A percentile compares a stretch with the other conserved stretches of the same genome.
Conservation (phyloP, 2,113 vertebrate genomes). For the Alouatta palliata region DNA sequence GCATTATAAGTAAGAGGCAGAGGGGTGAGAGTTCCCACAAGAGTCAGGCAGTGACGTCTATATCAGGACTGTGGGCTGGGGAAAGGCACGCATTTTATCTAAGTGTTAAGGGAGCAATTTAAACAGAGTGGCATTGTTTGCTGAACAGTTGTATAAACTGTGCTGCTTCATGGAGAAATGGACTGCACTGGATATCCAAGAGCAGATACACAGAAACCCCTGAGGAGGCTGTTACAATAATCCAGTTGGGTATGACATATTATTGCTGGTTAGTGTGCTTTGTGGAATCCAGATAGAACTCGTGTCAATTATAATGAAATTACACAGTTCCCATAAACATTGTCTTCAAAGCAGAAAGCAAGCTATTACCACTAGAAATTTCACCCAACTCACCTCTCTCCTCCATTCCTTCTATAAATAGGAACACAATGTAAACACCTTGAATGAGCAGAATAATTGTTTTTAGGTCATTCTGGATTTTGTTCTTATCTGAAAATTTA, state of each 20-base stretch:
- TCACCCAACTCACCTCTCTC: not conserved
- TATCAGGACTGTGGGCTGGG: not conserved
- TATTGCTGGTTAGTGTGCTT: not conserved
- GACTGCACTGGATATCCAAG: not conserved
- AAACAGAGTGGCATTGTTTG: not conserved
- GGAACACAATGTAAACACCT: not conserved
- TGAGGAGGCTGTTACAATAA: not conserved
- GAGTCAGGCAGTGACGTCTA: not conserved
- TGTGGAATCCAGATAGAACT: not conserved
- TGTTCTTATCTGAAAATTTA: not conserved
- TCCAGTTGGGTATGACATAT: not conserved
- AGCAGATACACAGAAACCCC: not conserved
- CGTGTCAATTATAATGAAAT: not conserved
- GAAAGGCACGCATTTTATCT: not conserved
- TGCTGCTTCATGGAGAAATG: not conserved
- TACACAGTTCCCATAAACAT: not conserved
- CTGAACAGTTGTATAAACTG: not conserved
- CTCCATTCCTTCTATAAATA: not conserved
- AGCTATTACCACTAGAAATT: not conserved
- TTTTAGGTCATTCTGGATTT: not conserved
- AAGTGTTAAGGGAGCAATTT: not conserved
- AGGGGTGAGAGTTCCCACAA: not conserved
- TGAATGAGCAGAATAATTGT: not conserved
- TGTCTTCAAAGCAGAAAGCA: not conserved
- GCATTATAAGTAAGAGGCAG: not conserved